A percentile compares a stretch with the other conserved stretches of the same genome.
These are phyloP conservation scores for Drosophila biarmipes DNA, from an alignment of 1,140 invertebrate species.

Conservation along the genomic window DNA sequence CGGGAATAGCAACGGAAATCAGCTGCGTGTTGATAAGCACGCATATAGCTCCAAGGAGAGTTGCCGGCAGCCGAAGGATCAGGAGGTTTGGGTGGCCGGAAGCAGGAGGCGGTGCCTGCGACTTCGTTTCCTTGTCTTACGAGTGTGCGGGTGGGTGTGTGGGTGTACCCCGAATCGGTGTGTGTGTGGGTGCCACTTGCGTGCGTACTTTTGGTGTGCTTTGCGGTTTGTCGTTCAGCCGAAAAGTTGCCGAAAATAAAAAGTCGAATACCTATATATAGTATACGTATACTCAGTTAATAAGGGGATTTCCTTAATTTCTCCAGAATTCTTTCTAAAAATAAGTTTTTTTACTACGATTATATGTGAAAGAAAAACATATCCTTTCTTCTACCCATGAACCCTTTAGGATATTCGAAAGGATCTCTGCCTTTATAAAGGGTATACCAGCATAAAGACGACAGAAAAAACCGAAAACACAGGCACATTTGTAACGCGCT, in stretches of 20 bases:
- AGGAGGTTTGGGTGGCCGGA: background rate
- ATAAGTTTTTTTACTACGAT: too few relatives aligned
- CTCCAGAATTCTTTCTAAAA: too few relatives aligned
- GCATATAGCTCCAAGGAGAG: constrained; percentile 54
- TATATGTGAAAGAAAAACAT: background rate
- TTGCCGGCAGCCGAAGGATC: constrained; percentile 24
- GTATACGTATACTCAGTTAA: background rate
- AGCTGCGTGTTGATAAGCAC: constrained; percentile 81
- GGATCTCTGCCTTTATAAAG: constrained; percentile 3
- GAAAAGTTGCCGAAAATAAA: constrained; percentile 1
- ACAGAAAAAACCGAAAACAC: constrained; percentile 26
- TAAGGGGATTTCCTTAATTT: background rate
- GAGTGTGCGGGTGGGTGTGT: constrained; percentile 7
- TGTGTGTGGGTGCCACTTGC: constrained; percentile 49
- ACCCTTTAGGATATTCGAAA: background rate
- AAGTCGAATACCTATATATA: constrained; percentile 2
- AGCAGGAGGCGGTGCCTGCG: constrained; percentile 23
- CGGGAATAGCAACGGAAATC: constrained; percentile 77
- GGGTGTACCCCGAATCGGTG: background rate
- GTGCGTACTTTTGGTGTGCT: constrained; percentile 78
- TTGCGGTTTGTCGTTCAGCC: constrained; percentile 46
- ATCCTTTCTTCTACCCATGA: background rate
- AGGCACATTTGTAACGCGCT: constrained; percentile 75
- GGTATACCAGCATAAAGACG: constrained; percentile 17
- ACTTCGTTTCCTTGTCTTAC: constrained; percentile 26